These are phyloP conservation scores for Gambusia yucatana DNA, from an alignment of 2,797 vertebrate genomes.

Conservation along the genomic window DNA sequence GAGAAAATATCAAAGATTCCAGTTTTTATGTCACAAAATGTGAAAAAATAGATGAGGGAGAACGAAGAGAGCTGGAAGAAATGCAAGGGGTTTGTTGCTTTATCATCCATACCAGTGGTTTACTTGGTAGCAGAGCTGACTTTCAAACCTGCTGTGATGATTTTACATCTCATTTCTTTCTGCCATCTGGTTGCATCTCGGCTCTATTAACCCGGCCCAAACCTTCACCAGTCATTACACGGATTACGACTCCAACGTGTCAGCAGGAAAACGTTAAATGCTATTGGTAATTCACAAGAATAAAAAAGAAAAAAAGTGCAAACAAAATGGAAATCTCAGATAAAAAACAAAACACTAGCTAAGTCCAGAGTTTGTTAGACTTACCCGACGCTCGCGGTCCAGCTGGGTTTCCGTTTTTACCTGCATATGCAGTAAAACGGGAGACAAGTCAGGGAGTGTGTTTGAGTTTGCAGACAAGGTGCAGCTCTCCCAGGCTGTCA, in stretches of 20 bases:
- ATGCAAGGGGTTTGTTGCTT: not conserved
- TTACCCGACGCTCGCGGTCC: not conserved
- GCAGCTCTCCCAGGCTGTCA: slow-evolving; percentile 37
- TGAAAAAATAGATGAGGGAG: not conserved
- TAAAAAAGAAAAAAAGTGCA: not conserved
- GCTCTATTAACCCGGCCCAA: slow-evolving; percentile 56
- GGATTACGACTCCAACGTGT: slow-evolving; percentile 48
- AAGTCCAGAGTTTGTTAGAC: slow-evolving; percentile 24
- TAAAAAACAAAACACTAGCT: slow-evolving; percentile 5
- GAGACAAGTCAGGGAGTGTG: not conserved
- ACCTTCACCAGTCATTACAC: slow-evolving; percentile 38
- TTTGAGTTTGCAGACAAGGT: slow-evolving; percentile 23
- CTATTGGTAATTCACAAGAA: not conserved
- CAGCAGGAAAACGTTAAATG: slow-evolving; percentile 15
- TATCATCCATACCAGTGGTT: not conserved
- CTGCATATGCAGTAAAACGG: not conserved
- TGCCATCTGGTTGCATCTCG: slow-evolving; percentile 27
- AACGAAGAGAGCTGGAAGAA: not conserved
- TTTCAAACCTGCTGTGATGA: not conserved
- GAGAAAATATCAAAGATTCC: not conserved
- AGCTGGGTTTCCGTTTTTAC: not conserved
- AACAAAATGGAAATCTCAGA: slow-evolving; percentile 27
- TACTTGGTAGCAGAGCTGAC: not conserved
- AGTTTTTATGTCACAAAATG: not conserved
- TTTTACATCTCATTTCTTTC: slow-evolving; percentile 12